phyloP scores from a whole-genome alignment of 2,113 vertebrate species.

The Vireo altiloquus region DNA sequence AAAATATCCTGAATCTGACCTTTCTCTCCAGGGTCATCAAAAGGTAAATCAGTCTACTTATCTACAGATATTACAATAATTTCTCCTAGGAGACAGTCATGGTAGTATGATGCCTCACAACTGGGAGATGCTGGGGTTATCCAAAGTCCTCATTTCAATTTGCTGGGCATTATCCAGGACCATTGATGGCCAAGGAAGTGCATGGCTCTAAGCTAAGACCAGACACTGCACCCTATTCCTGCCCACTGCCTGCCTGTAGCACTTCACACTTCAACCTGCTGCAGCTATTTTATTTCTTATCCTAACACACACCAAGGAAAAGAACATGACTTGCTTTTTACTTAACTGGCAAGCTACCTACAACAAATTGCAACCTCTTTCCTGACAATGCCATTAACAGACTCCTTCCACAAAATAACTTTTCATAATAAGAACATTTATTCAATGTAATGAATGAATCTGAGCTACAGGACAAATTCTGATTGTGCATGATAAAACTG shows the following conservation, averaged over 20 bases:
- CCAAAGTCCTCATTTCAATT: conserved; percentile 7
- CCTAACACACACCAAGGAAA: neutral
- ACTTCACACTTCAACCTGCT: neutral
- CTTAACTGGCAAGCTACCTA: neutral
- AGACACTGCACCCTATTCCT: neutral
- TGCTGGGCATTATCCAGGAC: neutral
- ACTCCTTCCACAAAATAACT: neutral
- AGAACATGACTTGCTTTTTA: neutral
- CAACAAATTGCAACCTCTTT: neutral
- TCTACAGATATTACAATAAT: conserved; percentile 41
- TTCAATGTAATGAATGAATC: neutral
- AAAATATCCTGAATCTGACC: conserved; percentile 54
- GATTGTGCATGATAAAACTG: neutral
- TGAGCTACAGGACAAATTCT: neutral
- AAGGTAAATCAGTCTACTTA: conserved; percentile 51
- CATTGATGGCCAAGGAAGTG: neutral
- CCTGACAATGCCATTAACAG: neutral
- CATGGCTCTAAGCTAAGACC: neutral
- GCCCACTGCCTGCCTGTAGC: neutral
- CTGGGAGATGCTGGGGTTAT: neutral
- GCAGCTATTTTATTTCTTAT: neutral
- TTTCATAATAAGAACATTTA: neutral
- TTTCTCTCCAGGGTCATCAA: conserved; percentile 40
- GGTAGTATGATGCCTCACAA: neutral
- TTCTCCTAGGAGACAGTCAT: conserved; percentile 12